A percentile compares a stretch with the other conserved stretches of the same genome.
Conservation (phyloP, 2,797 vertebrate species). For the Amniataba percoides region DNA sequence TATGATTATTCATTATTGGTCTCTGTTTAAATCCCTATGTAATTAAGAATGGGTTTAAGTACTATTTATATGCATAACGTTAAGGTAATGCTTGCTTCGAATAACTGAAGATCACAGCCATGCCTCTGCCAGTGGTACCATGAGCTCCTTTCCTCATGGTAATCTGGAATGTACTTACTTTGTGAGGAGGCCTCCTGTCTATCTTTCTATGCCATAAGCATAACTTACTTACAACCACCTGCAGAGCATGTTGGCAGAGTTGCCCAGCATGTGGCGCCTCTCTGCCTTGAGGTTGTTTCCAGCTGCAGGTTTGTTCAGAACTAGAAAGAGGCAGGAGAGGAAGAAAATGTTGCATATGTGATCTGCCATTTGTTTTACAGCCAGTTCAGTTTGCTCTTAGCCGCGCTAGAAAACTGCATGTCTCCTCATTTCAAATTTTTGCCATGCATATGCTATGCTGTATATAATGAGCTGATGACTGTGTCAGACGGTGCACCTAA, state of each 20-base stretch:
- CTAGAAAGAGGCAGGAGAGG: constrained; percentile 2
- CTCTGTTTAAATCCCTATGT: constrained; percentile 51
- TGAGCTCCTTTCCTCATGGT: constrained; percentile 7
- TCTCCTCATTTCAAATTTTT: neutral
- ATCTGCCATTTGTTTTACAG: constrained; percentile 32
- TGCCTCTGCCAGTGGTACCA: constrained; percentile 4
- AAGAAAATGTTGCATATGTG: constrained; percentile 23
- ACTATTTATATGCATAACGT: constrained; percentile 56
- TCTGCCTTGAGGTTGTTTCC: constrained; percentile 47
- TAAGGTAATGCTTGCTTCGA: constrained; percentile 20
- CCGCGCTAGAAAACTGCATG: neutral
- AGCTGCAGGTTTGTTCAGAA: constrained; percentile 47
- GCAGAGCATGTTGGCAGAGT: constrained; percentile 54
- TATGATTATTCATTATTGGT: constrained; percentile 60
- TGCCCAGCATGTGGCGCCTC: constrained; percentile 53
- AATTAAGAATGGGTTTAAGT: constrained; percentile 57
- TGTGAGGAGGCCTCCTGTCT: constrained; percentile 26
- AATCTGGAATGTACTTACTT: constrained; percentile 20
- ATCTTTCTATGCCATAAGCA: constrained; percentile 41
- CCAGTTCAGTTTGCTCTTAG: constrained; percentile 4
- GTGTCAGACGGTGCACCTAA: too few relatives aligned
- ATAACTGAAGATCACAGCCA: constrained; percentile 4
- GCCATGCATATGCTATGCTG: neutral
- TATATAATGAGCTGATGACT: neutral
- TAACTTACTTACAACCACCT: constrained; percentile 58